phyloP scores from a whole-genome alignment of 2,113 vertebrate genomes.

The Malurus elegans region DNA sequence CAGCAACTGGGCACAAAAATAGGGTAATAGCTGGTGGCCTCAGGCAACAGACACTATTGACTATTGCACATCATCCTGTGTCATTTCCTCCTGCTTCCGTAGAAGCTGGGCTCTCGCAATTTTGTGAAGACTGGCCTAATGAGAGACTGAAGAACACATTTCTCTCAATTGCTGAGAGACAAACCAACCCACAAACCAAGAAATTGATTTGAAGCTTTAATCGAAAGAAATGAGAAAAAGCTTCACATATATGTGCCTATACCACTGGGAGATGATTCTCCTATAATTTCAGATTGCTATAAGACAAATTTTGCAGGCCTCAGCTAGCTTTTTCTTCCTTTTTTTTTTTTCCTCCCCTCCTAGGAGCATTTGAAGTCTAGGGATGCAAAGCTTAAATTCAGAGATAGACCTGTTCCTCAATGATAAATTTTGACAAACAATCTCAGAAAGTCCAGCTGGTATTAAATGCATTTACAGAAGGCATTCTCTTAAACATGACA shows the following conservation, averaged over 20 bases:
- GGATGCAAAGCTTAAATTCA: background rate
- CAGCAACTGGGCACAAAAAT: background rate
- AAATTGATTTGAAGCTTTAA: slow-evolving; percentile 54
- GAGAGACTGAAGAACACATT: slow-evolving; percentile 16
- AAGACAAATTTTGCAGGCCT: background rate
- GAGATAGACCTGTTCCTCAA: background rate
- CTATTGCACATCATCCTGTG: background rate
- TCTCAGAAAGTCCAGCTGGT: background rate
- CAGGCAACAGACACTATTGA: background rate
- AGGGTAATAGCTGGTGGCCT: background rate
- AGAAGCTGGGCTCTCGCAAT: background rate
- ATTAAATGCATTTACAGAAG: background rate
- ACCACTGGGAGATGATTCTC: background rate
- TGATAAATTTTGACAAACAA: background rate
- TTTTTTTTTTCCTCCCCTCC: background rate
- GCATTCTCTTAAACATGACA: background rate
- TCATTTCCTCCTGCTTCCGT: background rate
- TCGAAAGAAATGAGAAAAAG: slow-evolving; percentile 55
- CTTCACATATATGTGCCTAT: background rate
- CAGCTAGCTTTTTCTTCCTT: background rate
- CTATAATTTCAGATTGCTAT: background rate
- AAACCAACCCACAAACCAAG: slow-evolving; percentile 20
- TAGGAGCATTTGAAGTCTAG: background rate
- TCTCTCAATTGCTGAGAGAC: slow-evolving; percentile 19
- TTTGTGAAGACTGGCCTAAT: slow-evolving; percentile 2